These are phyloP conservation scores for Oscheius onirici DNA, from an alignment of 2,888 invertebrate species.

Conservation along the genomic window DNA sequence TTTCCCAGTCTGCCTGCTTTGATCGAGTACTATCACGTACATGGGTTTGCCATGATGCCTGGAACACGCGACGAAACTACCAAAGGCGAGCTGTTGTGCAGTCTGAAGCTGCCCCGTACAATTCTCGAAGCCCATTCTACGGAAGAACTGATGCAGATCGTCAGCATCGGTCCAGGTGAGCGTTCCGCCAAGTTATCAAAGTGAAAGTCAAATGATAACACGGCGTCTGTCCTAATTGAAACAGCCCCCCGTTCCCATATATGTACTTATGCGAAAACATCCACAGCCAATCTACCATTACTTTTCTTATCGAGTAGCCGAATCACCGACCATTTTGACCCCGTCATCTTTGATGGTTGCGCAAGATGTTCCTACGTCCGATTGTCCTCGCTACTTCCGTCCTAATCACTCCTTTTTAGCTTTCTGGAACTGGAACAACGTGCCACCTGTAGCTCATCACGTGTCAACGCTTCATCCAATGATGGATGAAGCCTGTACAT, in stretches of 20 bases:
- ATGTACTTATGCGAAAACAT: slow-evolving; percentile 23
- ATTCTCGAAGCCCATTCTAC: neutral
- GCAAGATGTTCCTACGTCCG: slow-evolving; percentile 4
- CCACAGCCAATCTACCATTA: neutral
- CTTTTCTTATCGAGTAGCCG: slow-evolving; percentile 16
- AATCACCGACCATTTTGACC: slow-evolving; percentile 31
- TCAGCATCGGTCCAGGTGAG: slow-evolving; percentile 20
- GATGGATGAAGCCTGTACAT: slow-evolving; percentile 8
- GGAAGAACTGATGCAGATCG: slow-evolving; percentile 2
- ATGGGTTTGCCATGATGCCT: neutral
- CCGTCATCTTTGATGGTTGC: slow-evolving; percentile 28
- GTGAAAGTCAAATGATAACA: slow-evolving; percentile 33
- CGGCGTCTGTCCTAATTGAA: slow-evolving; percentile 20
- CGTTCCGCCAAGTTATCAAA: slow-evolving; percentile 13
- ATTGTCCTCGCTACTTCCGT: slow-evolving; percentile 19
- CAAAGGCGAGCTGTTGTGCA: slow-evolving; percentile 3
- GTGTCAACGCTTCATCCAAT: neutral
- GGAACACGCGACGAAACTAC: neutral
- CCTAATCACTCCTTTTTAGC: neutral
- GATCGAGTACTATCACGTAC: slow-evolving; percentile 9
- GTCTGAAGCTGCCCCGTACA: neutral
- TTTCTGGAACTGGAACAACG: slow-evolving; percentile 3
- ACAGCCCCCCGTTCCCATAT: neutral
- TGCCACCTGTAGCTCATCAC: neutral
- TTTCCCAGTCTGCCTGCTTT: slow-evolving; percentile 6